Evolutionary conservation across 2,113 vertebrate species (phyloP).

Genomic region (Orthonyx spaldingii): DNA sequence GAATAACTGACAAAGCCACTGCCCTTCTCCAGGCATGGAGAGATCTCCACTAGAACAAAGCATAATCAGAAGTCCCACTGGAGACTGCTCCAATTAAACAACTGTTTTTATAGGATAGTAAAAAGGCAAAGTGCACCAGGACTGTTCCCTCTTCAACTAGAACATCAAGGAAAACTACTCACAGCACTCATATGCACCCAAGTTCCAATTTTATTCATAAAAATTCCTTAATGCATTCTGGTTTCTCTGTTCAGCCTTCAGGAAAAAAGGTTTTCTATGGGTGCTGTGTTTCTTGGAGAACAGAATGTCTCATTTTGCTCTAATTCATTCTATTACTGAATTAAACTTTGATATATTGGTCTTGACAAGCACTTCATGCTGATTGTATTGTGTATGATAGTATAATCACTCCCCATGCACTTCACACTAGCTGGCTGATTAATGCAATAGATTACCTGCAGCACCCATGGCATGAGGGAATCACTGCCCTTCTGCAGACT

Average conservation of each 20-base stretch:
- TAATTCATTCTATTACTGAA: conserved; percentile 78
- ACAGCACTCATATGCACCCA: neutral
- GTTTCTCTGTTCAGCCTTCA: conserved; percentile 11
- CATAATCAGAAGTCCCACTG: neutral
- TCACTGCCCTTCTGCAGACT: conserved; percentile 32
- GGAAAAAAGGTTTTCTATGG: conserved; percentile 18
- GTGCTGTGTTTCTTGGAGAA: conserved; percentile 63
- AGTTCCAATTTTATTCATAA: conserved; percentile 38
- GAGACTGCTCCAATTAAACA: conserved; percentile 20
- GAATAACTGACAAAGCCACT: conserved; percentile 34
- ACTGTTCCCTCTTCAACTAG: neutral
- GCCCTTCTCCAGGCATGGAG: neutral
- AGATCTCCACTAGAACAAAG: conserved; percentile 14
- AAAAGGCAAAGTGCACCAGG: neutral
- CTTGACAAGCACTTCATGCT: conserved; percentile 77
- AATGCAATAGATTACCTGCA: conserved; percentile 78
- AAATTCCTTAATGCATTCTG: conserved; percentile 10
- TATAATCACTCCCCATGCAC: conserved; percentile 78
- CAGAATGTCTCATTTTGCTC: conserved; percentile 75
- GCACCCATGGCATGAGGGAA: conserved; percentile 54
- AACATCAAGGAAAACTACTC: conserved; percentile 7
- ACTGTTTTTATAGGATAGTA: neutral
- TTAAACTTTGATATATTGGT: conserved; percentile 82
- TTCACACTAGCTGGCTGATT: conserved; percentile 75
- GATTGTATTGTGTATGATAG: conserved; percentile 78